Percentiles rank a stretch among this genome's conserved stretches.
Evolutionary conservation across 2,888 invertebrate genomes (phyloP).

Genomic region (Embidobia sp.): DNA sequence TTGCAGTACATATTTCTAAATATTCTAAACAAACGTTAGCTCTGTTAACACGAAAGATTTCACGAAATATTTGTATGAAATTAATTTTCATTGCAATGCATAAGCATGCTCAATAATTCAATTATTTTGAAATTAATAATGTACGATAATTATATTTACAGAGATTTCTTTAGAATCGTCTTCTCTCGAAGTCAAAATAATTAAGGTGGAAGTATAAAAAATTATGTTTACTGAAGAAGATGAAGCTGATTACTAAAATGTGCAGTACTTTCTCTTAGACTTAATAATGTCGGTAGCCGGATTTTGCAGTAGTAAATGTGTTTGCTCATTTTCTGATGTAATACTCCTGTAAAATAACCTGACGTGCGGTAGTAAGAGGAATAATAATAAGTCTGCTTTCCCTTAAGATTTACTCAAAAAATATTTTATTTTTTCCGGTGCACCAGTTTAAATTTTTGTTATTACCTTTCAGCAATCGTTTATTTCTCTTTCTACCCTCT

Average conservation of each 20-base stretch:
- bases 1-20: too few species aligned
- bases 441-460: too few species aligned
- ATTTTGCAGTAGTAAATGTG: conserved; percentile 31
- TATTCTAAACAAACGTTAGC: too few species aligned
- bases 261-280: conserved; percentile 34
- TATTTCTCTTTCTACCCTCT: too few species aligned
- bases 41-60: too few species aligned
- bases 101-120: too few species aligned
- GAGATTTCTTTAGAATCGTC: neutral
- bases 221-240: conserved; percentile 40
- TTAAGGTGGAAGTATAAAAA: conserved; percentile 32
- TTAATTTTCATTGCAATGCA: too few species aligned
- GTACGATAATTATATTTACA: conserved; percentile 13
- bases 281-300: conserved; percentile 30
- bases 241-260: conserved; percentile 42
- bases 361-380: conserved; percentile 24
- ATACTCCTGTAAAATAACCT: conserved; percentile 45
- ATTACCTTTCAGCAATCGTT: too few species aligned
- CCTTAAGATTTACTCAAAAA: conserved; percentile 16
- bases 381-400: conserved; percentile 31
- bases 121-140: conserved; percentile 8
- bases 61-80: too few species aligned
- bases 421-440: conserved; percentile 21
- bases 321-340: conserved; percentile 51
- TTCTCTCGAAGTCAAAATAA: conserved; percentile 27